These are phyloP conservation scores for Ligdia adustata DNA, from an alignment of 2,888 invertebrate species.

Conservation along the genomic window DNA sequence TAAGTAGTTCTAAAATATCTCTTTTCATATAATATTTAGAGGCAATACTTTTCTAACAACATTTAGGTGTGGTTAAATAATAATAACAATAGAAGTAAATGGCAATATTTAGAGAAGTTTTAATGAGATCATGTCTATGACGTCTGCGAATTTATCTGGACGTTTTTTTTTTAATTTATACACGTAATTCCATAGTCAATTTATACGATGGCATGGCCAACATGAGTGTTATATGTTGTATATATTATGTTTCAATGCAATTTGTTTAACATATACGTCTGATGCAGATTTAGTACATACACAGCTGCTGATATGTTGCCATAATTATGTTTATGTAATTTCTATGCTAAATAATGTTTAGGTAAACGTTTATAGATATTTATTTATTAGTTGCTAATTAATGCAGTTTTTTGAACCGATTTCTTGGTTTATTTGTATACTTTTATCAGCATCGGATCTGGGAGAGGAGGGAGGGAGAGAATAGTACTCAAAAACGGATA, in stretches of 20 bases:
- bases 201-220: constrained; percentile 59
- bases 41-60: constrained; percentile 81
- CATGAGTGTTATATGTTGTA: constrained; percentile 68
- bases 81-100: constrained; percentile 76
- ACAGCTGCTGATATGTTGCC: constrained; percentile 51
- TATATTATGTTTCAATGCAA: constrained; percentile 71
- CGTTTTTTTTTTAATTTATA: constrained; percentile 53
- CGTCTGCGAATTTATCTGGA: constrained; percentile 55
- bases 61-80: constrained; percentile 73
- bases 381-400: constrained; percentile 9
- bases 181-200: constrained; percentile 65
- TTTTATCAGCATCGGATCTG: too few relatives aligned
- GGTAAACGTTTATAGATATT: constrained; percentile 11
- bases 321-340: constrained; percentile 45
- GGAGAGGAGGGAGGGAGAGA: too few relatives aligned
- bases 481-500: too few relatives aligned
- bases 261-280: constrained; percentile 64
- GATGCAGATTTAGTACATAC: constrained; percentile 80
- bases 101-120: constrained; percentile 72
- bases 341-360: constrained; percentile 24
- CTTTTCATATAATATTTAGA: constrained; percentile 76
- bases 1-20: constrained; percentile 75
- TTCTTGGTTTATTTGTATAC: constrained; percentile 2
- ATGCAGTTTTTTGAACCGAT: constrained; percentile 19
- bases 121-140: constrained; percentile 60